phyloP scores from a whole-genome alignment of 2,888 invertebrate genomes.

The Caenorhabditis wallacei region DNA sequence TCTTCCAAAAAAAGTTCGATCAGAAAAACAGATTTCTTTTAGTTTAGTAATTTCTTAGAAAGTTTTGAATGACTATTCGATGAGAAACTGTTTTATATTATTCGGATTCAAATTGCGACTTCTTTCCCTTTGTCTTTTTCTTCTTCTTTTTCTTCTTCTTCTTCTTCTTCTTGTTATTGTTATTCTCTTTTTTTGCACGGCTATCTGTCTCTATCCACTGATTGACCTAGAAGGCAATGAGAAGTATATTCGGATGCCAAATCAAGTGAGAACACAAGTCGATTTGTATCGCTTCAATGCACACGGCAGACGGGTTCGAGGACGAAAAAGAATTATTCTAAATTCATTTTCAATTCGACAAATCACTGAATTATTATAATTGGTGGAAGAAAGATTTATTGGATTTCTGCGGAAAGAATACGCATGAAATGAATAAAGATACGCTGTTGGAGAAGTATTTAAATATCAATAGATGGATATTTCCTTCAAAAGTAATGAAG shows the following conservation, averaged over 20 bases:
- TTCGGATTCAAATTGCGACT: slow-evolving; percentile 48
- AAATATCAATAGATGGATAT: no score
- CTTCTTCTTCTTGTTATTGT: slow-evolving; percentile 43
- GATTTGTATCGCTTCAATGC: slow-evolving; percentile 45
- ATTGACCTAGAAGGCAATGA: slow-evolving; percentile 48
- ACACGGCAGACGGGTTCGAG: slow-evolving; percentile 22
- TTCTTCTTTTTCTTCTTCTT: no score
- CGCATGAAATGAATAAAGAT: no score
- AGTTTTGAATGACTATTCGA: background rate
- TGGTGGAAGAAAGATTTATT: slow-evolving; percentile 2
- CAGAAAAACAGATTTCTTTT: background rate
- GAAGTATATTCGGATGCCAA: slow-evolving; percentile 27
- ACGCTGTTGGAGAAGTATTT: no score
- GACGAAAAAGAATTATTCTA: slow-evolving; percentile 18
- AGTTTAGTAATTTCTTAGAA: slow-evolving; percentile 9
- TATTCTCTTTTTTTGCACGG: slow-evolving; percentile 36
- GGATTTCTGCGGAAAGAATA: background rate
- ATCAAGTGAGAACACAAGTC: slow-evolving; percentile 52
- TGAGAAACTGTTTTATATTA: slow-evolving; percentile 3
- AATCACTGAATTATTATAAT: slow-evolving; percentile 29
- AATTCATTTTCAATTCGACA: slow-evolving; percentile 26
- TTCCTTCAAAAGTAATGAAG: no score
- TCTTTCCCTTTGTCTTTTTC: no score
- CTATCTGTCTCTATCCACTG: slow-evolving; percentile 54
- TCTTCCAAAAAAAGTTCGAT: slow-evolving; percentile 1